Evolutionary conservation across 2,113 vertebrate genomes (phyloP).

Genomic region (Pionites leucogaster): DNA sequence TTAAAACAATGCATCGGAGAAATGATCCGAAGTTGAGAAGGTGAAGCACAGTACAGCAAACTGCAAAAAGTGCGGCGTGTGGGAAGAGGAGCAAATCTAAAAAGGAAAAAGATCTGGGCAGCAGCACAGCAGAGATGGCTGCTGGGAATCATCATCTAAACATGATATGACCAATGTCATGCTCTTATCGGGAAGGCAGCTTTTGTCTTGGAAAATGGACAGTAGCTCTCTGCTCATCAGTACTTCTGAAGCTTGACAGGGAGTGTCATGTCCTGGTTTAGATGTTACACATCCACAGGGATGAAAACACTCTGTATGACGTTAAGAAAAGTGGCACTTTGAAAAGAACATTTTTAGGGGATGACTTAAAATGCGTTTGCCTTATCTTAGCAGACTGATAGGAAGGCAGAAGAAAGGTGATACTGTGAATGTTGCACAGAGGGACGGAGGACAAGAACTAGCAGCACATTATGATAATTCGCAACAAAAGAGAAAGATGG

Average conservation of each 20-base stretch:
- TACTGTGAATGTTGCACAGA: neutral
- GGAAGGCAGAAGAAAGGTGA: neutral
- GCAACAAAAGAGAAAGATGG: neutral
- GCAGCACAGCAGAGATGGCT: neutral
- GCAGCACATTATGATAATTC: neutral
- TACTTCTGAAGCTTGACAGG: neutral
- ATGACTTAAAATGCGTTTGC: neutral
- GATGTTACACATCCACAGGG: neutral
- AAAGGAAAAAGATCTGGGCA: neutral
- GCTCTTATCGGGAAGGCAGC: neutral
- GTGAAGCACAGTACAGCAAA: accelerated
- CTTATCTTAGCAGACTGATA: neutral
- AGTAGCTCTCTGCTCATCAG: neutral
- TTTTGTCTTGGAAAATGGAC: neutral
- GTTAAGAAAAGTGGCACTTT: neutral
- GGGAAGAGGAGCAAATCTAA: neutral
- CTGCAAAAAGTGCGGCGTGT: neutral
- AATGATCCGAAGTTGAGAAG: neutral
- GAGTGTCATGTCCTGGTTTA: neutral
- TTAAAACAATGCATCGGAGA: neutral
- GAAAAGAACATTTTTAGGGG: neutral
- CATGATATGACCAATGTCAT: neutral
- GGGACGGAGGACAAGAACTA: neutral
- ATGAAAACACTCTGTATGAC: neutral
- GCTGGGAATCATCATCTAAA: neutral